Evolutionary conservation across 2,888 invertebrate genomes (phyloP), one percentile per base, ranked within the genome.

Genomic region (Sthenelais limicola): DNA sequence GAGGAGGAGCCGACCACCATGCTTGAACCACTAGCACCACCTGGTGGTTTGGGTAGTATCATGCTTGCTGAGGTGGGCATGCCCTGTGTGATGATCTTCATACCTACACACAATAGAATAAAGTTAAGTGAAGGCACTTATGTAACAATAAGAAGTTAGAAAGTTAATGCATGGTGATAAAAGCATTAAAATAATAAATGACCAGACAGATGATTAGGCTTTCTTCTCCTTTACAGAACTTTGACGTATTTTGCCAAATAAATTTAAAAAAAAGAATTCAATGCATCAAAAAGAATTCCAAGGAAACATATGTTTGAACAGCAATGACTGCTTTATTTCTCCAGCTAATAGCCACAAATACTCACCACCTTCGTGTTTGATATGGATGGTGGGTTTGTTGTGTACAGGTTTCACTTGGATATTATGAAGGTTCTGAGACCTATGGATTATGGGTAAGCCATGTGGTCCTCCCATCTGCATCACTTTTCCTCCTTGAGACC

Each of bases 311-410:
- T n/a, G n/a, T n/a, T n/a, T n/a, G n/a, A n/a, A n/a, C n/a, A n/a
- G n/a, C n/a, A n/a, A n/a, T n/a, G 12, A 43, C 47, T 15, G 47
- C 47, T n/a, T 15, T 43, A n/a, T n/a, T 15, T 12, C 12, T 43
- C 47, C 47, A 15, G 12, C 47, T 43, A n/a, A n/a, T n/a, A n/a
- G n/a, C n/a, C n/a, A 33, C n/a, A 21, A 30, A 9, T 21, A 73
- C 75, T 68, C 28, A 85, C 85, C 83, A 75, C 86, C 85, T 70
- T 86, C 85, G 74, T 86, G 85, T 47, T 85, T 79, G 35, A 85
- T 85, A 77, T 85, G 86, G 72, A 86, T 85, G 32, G 83, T 81
- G 5, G 84, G 82, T 43, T 80, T 76, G 38, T 51, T n/a, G n/a
- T n/a, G n/a, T n/a, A 79, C 74, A n/a, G 82, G 80, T 77, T 82